Base-by-base conservation (phyloP, 2,888 invertebrate species). In the Chrysotoxum bicinctum region DNA sequence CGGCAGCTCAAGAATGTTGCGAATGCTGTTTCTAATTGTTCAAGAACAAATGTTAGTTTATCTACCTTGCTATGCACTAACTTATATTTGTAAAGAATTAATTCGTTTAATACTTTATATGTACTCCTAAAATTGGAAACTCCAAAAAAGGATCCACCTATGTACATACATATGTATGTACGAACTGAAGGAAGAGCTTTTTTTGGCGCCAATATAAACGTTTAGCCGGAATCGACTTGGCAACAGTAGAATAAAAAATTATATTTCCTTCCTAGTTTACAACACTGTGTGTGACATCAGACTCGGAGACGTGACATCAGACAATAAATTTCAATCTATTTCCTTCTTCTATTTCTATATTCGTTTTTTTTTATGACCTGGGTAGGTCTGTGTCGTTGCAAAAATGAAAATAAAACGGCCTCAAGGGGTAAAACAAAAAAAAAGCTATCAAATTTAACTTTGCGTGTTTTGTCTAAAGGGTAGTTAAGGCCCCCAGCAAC, bases 241-340 rank as follows among this genome's bases (percentile, higher is more conserved):
- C 78, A 64, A 64, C 78, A 70, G 50, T n/a, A 26, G 26, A 43
- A 48, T 10, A 35, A 50, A 66, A 37, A 66, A 35, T 35, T 64
- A 32, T 19, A 45, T 64, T 64, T 64, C 45, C 45, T 64, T 64
- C 45, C 45, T 64, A 48, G 19, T 32, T 64, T 45, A 66, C 64
- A 35, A 37, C 23, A 43, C 10, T 64, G 32, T 50, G 64, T 81
- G 81, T 83, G 78, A 83, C 83, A 83, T 83, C 79, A 83, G 77
- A 68, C 72, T 64, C 32, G 30, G 62, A 70, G 52, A 73, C 69
- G 68, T 84, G 84, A 84, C 84, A 84, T 84, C 84, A 84, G 84
- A 70, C 82, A 60, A 77, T 66, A 64, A 77, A 72, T 82, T 82
- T 43, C 68, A 73, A 21, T 68, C 72, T 35, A 73, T 69, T 83